These are phyloP conservation scores for Chloebia gouldiae DNA, from an alignment of 2,113 vertebrate genomes.

Conservation along the genomic window DNA sequence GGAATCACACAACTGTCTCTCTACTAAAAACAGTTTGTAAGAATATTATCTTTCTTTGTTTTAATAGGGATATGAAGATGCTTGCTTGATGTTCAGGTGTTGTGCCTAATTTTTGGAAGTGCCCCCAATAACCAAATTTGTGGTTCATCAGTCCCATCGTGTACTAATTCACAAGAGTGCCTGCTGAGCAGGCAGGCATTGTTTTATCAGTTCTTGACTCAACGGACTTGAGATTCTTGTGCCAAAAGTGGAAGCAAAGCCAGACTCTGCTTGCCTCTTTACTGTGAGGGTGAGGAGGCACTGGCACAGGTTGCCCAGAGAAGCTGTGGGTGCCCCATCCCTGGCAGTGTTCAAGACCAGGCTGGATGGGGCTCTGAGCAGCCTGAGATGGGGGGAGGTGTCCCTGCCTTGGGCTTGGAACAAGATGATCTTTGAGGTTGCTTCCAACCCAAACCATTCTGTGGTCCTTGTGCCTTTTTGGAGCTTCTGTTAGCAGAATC, in stretches of 20 bases:
- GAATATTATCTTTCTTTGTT: not conserved
- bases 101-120: not conserved
- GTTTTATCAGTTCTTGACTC: not conserved
- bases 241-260: not conserved
- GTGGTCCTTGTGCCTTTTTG: not conserved
- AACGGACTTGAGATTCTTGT: not conserved
- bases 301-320: not conserved
- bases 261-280: not conserved
- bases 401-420: not conserved
- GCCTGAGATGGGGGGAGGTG: not conserved
- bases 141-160: accelerated
- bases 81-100: not conserved
- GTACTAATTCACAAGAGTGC: not conserved
- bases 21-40: not conserved
- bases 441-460: not conserved
- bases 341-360: not conserved
- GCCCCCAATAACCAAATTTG: not conserved
- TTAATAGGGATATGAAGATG: not conserved
- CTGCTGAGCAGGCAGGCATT: not conserved
- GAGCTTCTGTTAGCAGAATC: not conserved
- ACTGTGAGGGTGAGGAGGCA: accelerated
- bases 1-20: not conserved
- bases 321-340: not conserved
- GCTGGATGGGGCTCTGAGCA: not conserved
- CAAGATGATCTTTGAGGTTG: accelerated